Base-by-base conservation (phyloP, 2,888 invertebrate genomes). In the Chrysolina oricalcia region DNA sequence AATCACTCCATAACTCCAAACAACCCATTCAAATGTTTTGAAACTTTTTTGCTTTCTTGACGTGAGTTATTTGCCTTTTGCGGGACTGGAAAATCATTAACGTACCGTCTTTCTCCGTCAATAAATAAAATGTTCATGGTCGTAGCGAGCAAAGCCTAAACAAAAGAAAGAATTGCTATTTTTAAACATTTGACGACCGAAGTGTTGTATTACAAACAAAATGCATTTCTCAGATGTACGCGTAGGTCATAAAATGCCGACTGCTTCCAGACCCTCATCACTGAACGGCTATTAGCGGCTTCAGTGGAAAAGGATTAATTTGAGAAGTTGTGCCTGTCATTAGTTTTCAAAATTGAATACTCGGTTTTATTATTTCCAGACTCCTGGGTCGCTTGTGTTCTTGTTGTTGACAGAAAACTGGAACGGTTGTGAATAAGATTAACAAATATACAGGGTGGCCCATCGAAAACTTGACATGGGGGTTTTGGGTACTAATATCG, bases 261-360 rank as follows among this genome's bases (percentile, higher is more conserved):
- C 46, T 46, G 67, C 62, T 41, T 74, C 71, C 62, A 43, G 74
- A 74, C 74, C 74, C 74, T 74, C 74, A 74, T 74, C 74, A 74
- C 27, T 48, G 59, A 27, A 19, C 53, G 74, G 53, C 62, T 70
- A 74, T 74, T 70, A 74, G 74, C 74, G 74, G 74, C 71, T 43
- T 71, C 62, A 53, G 74, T 74, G 67, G 71, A 71, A 74, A 66
- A 74, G 67, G 71, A 74, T 74, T 74, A 74, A 74, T 74, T 74
- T 71, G 71, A 74, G 70, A 50, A 50, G 59, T 35, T 17, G 35
- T 23, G 27, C 17, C 35, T 59, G 59, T 59, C 59, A 35, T 59
- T 59, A 59, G 35, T 59, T 59, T 27, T 17, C 0, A 59, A 59
- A 59, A 59, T 59, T 59, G 59, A 59, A 27, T 59, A 59, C 35